phyloP scores from a whole-genome alignment of 2,888 invertebrate species.

The Bellardia pandia region DNA sequence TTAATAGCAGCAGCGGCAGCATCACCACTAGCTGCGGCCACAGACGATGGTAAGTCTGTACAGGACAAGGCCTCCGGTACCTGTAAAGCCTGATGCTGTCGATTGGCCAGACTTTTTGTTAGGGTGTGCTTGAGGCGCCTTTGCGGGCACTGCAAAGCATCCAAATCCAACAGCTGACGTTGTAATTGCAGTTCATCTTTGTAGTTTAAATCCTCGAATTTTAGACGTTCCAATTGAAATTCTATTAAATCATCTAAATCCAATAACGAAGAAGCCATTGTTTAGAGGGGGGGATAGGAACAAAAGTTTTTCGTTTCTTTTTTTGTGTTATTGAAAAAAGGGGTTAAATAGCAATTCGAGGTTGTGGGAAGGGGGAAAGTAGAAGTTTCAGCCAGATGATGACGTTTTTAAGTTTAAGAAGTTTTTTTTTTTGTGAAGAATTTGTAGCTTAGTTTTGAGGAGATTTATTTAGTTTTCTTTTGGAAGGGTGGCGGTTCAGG shows the following conservation, averaged over 20 bases:
- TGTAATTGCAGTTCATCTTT: slow-evolving; percentile 77
- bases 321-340: background rate
- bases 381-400: background rate
- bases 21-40: slow-evolving; percentile 4
- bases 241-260: slow-evolving; percentile 76
- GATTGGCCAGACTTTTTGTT: slow-evolving; percentile 59
- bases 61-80: slow-evolving; percentile 65
- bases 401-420: background rate
- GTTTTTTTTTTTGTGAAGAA: background rate
- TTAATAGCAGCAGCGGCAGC: background rate
- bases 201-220: slow-evolving; percentile 75
- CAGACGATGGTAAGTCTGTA: slow-evolving; percentile 58
- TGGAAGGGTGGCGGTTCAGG: background rate
- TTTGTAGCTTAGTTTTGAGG: background rate
- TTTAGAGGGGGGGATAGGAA: slow-evolving; percentile 27
- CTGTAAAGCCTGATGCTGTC: slow-evolving; percentile 68
- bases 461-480: background rate
- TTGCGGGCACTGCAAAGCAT: slow-evolving; percentile 65
- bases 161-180: slow-evolving; percentile 75
- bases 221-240: slow-evolving; percentile 76
- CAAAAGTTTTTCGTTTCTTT: background rate
- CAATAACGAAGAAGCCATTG: slow-evolving; percentile 74
- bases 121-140: slow-evolving; percentile 49
- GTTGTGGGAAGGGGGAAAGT: background rate
- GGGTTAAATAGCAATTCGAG: background rate